phyloP scores from a whole-genome alignment of 2,113 vertebrate species.

The Prolemur simus region DNA sequence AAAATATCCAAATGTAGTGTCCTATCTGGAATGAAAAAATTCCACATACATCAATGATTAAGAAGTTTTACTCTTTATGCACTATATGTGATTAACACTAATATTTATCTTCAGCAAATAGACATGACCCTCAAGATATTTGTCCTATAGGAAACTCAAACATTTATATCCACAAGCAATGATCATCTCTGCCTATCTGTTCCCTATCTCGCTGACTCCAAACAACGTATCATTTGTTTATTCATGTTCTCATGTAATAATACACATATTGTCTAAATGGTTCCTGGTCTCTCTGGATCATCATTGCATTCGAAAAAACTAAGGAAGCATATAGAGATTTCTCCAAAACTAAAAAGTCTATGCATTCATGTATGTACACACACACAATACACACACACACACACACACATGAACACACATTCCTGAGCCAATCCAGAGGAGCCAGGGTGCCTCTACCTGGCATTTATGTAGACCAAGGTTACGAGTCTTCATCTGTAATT shows the following conservation, averaged over 20 bases:
- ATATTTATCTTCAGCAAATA: neutral
- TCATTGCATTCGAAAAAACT: neutral
- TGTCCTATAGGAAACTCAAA: neutral
- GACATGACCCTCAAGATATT: neutral
- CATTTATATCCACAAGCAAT: neutral
- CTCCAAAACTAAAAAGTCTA: neutral
- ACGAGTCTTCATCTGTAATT: neutral
- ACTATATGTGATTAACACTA: neutral
- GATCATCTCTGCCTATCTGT: neutral
- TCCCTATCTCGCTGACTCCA: neutral
- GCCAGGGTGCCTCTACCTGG: fast-evolving
- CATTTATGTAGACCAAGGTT: neutral
- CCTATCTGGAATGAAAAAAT: neutral
- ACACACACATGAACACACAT: neutral
- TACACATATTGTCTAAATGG: neutral
- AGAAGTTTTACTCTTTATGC: neutral
- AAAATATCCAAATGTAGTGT: neutral
- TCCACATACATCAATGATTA: neutral
- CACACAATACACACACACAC: neutral
- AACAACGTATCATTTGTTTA: neutral
- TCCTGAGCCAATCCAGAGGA: neutral
- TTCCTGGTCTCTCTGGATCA: neutral
- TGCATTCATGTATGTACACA: neutral
- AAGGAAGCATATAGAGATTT: neutral
- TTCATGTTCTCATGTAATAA: neutral